These are phyloP conservation scores for Eospalax fontanierii DNA, from an alignment of 2,797 vertebrate genomes.

Conservation along the genomic window DNA sequence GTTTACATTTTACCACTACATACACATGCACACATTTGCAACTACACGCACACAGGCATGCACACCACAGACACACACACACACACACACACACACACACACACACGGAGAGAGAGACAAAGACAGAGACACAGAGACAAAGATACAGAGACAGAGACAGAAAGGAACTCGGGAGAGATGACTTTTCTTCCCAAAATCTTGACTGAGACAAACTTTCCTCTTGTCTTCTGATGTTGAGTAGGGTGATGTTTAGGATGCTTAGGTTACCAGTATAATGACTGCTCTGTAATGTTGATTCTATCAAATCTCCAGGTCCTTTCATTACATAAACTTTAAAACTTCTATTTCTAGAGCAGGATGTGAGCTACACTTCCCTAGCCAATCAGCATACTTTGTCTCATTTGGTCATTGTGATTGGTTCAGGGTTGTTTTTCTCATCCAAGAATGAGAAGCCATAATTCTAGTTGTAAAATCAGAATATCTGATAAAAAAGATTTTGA, in stretches of 20 bases:
- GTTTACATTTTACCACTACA: too few species aligned
- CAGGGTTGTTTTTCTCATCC: background rate
- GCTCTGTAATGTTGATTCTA: background rate
- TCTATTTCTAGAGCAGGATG: background rate
- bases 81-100: too few species aligned
- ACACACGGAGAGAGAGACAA: too few species aligned
- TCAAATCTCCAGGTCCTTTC: background rate
- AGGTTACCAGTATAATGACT: background rate
- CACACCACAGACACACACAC: too few species aligned
- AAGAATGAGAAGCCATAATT: constrained; percentile 37
- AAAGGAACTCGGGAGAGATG: background rate
- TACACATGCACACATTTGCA: too few species aligned
- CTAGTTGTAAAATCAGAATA: background rate
- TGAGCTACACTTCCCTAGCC: background rate
- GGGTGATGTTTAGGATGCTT: background rate
- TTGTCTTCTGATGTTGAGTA: background rate
- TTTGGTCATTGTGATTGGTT: background rate
- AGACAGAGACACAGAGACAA: too few species aligned
- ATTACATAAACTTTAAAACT: background rate
- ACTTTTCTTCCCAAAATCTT: background rate
- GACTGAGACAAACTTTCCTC: background rate
- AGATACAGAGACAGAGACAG: too few species aligned
- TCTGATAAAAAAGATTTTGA: background rate
- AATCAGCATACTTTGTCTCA: background rate
- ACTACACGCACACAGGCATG: too few species aligned